Evolutionary conservation across 2,797 vertebrate genomes (phyloP).

Genomic region (Octomys mimax): DNA sequence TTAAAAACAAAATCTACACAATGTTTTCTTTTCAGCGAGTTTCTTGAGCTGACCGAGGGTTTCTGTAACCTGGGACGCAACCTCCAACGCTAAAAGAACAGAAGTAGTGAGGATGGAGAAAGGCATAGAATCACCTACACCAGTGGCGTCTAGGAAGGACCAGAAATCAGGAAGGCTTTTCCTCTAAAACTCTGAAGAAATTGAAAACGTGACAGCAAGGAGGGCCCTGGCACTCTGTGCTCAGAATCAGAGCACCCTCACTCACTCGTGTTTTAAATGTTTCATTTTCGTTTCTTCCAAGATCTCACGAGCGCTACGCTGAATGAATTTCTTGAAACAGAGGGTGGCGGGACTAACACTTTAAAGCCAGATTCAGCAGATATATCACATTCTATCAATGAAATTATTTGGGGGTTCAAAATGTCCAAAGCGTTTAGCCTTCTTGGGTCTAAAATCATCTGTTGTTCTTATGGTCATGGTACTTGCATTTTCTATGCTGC

Average conservation of each 20-base stretch:
- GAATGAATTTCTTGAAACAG: not conserved
- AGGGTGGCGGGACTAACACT: fast-evolving
- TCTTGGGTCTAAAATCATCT: not conserved
- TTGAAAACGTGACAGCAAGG: not conserved
- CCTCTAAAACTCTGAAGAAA: not conserved
- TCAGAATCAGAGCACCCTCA: not conserved
- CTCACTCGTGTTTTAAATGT: not conserved
- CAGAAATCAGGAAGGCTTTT: not conserved
- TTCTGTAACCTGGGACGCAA: not conserved
- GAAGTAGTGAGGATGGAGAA: not conserved
- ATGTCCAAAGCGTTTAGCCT: not conserved
- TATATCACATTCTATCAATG: not conserved
- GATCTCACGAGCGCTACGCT: fast-evolving
- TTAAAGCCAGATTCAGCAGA: not conserved
- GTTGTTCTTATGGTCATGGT: not conserved
- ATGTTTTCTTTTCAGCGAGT: not conserved
- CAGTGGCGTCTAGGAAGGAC: not conserved
- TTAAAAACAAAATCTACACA: not conserved
- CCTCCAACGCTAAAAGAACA: not conserved
- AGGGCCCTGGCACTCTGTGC: fast-evolving
- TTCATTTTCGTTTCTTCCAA: not conserved
- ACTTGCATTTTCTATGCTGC: not conserved
- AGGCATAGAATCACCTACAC: fast-evolving
- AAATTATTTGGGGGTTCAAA: not conserved
- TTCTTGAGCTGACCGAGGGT: not conserved